These are phyloP conservation scores for Ranitomeya imitator DNA, from an alignment of 2,113 vertebrate species.

Conservation along the genomic window DNA sequence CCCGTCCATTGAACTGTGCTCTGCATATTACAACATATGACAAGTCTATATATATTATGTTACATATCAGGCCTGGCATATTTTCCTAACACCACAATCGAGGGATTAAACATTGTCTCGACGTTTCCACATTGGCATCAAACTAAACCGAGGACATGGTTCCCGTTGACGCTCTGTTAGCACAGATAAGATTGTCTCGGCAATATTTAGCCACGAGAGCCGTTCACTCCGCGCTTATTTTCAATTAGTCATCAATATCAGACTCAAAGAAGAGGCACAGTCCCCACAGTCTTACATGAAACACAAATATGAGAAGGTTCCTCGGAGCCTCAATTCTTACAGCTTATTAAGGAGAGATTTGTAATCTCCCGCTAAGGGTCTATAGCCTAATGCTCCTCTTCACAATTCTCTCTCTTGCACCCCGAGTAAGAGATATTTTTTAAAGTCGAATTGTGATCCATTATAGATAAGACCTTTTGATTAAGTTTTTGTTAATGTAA, in stretches of 20 bases:
- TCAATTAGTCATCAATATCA: conserved; percentile 79
- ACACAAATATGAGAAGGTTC: conserved; percentile 64
- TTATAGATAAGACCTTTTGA: conserved; percentile 74
- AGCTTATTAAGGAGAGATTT: conserved; percentile 67
- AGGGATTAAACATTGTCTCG: conserved; percentile 50
- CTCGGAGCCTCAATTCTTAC: conserved; percentile 68
- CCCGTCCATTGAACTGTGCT: too few relatives aligned
- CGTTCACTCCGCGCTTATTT: conserved; percentile 68
- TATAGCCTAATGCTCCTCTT: conserved; percentile 63
- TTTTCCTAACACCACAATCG: conserved; percentile 35
- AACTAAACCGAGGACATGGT: conserved; percentile 38
- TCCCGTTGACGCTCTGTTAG: conserved; percentile 69
- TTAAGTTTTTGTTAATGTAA: conserved; percentile 78
- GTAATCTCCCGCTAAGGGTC: conserved; percentile 67
- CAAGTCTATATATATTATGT: conserved; percentile 15
- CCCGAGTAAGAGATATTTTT: conserved; percentile 63
- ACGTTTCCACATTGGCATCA: conserved; percentile 12
- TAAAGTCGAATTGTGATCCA: conserved; percentile 69
- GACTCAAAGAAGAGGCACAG: conserved; percentile 66
- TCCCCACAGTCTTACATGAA: conserved; percentile 65
- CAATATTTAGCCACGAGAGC: conserved; percentile 69
- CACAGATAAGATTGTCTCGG: conserved; percentile 77
- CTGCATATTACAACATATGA: background rate
- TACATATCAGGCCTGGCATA: conserved; percentile 45
- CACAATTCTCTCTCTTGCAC: conserved; percentile 65